A percentile compares a stretch with the other conserved stretches of the same genome.
Conservation (phyloP, 2,797 vertebrate genomes). For the Malacoraja senta region DNA sequence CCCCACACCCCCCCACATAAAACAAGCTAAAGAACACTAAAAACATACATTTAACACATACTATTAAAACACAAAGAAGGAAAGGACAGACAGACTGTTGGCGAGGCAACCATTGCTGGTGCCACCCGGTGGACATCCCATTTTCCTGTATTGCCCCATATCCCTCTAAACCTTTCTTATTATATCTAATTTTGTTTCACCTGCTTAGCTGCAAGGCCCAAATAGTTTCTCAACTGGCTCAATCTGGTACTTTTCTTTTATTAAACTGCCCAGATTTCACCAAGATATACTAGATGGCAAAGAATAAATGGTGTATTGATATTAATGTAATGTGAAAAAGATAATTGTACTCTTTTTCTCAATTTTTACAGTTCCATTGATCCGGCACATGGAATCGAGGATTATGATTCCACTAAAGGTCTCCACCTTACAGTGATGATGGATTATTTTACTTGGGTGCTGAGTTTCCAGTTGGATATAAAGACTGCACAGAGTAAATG, state of each 20-base stretch:
- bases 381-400: slow-evolving; percentile 84
- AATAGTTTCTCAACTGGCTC: neutral
- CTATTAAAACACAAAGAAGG: no score
- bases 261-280: neutral
- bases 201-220: neutral
- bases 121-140: no score
- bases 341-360: neutral
- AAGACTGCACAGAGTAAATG: neutral
- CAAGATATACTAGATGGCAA: neutral
- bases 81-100: no score
- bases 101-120: no score
- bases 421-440: slow-evolving; percentile 76
- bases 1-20: no score
- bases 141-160: no score
- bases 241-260: neutral
- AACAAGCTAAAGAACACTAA: no score
- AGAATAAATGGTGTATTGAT: neutral
- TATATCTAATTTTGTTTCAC: neutral
- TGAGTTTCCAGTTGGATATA: neutral
- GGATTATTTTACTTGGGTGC: neutral
- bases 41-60: no score
- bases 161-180: no score
- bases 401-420: slow-evolving; percentile 88
- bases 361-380: slow-evolving; percentile 72
- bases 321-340: neutral